Base-by-base conservation (phyloP, 2,888 invertebrate genomes). In the Pseudococcus viburni region DNA sequence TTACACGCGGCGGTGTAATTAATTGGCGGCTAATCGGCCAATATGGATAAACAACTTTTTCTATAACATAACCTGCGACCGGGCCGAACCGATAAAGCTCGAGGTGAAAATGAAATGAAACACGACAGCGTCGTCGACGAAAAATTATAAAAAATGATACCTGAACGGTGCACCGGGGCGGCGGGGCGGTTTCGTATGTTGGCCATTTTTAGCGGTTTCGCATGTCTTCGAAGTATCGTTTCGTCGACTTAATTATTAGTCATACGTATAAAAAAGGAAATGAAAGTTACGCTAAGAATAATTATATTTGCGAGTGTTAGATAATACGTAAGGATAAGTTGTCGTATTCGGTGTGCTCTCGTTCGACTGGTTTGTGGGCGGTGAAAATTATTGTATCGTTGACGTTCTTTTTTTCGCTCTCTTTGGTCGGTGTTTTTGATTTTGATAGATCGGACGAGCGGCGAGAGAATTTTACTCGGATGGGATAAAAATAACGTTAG, bases 11-110 rank as follows among this genome's bases (percentile, higher is more conserved):
- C 15, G 73, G 8, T 39, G 73, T 73, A 73, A 73, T 73, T 73
- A 73, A 73, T 73, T 73, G 73, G 73, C 73, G 73, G 17, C 73
- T 73, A 73, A 73, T 73, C 73, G 73, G 73, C 73, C 73, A 33
- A 73, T 73, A 73, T 73, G 73, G 73, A 33, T 73, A 73, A 19
- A 73, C 73, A 73, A 73, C 73, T 73, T 73, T 73, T 73, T 73
- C 73, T 33, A 68, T 51, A 51, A 42, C 42, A 42, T 15, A 51
- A 51, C 51, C 51, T 51, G 51, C 51, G 51, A 42, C 51, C 15
- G 51, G 15, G 12, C 51, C 15, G 15, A 73, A 33, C 19, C 33
- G 73, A 73, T 73, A 64, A 73, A 73, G 73, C 73, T 73, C 73
- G 73, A 73, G 33, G 73, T 73, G 64, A 64, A 64, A 73, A 33